These are phyloP conservation scores for Oxyteleia sp. DNA, from an alignment of 2,888 invertebrate species.

Conservation along the genomic window DNA sequence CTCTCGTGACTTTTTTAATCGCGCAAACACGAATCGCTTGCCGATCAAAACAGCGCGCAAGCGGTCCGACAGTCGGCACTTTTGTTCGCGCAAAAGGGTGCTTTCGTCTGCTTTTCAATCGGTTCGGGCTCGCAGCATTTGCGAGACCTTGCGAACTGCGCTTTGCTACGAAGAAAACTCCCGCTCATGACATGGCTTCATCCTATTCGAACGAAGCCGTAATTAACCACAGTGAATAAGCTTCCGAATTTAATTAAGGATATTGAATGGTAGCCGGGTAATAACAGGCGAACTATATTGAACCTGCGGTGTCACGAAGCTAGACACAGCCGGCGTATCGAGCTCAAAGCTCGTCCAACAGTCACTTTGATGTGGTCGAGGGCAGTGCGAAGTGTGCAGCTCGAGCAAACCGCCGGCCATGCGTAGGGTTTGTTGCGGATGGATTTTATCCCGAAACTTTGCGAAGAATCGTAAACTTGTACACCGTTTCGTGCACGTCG, in stretches of 20 bases:
- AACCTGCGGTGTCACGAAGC: conserved; percentile 87
- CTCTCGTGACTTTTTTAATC: not conserved
- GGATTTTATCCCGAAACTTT: conserved; percentile 79
- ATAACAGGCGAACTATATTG: conserved; percentile 86
- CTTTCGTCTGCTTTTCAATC: conserved; percentile 21
- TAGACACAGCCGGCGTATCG: conserved; percentile 85
- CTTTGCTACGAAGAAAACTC: conserved; percentile 76
- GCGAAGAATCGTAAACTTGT: conserved; percentile 81
- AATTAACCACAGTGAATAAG: conserved; percentile 88
- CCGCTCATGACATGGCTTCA: conserved; percentile 79
- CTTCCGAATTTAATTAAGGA: conserved; percentile 88
- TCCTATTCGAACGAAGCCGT: conserved; percentile 82
- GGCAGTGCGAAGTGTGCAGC: conserved; percentile 86
- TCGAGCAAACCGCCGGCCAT: conserved; percentile 76
- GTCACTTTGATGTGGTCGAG: conserved; percentile 87
- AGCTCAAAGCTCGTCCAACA: conserved; percentile 86
- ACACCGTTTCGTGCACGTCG: conserved; percentile 50
- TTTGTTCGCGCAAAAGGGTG: conserved; percentile 30
- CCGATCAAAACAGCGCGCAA: conserved; percentile 7
- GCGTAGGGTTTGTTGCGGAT: conserved; percentile 79
- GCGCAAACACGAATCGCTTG: not conserved
- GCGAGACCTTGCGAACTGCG: conserved; percentile 49
- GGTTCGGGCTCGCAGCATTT: conserved; percentile 19
- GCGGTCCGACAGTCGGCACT: conserved; percentile 9
- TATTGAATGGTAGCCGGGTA: conserved; percentile 87